Percentiles rank a stretch among this genome's conserved stretches.
Evolutionary conservation across 2,888 invertebrate genomes (phyloP).

Genomic region (Ochropleura plecta): DNA sequence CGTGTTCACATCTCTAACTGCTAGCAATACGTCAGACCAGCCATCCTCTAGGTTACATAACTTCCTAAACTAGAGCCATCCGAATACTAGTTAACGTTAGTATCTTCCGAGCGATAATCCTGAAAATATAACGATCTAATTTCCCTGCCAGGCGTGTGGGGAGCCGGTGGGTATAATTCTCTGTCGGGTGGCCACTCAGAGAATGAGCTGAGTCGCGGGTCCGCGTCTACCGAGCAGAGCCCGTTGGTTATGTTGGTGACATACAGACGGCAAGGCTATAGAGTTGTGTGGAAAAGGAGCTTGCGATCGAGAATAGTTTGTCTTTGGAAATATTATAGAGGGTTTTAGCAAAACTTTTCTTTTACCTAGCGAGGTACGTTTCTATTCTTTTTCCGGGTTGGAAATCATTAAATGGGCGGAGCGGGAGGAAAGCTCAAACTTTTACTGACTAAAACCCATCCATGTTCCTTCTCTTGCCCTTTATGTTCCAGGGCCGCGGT

Average conservation of each 20-base stretch:
- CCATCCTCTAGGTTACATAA: slow-evolving; percentile 42
- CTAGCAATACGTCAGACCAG: slow-evolving; percentile 11
- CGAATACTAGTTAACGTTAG: slow-evolving; percentile 40
- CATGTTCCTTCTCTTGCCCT: no score
- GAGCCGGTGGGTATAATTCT: slow-evolving; percentile 77
- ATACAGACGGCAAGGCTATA: slow-evolving; percentile 47
- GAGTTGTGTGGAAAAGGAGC: not conserved
- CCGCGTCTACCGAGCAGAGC: slow-evolving; percentile 70
- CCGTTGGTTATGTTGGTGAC: slow-evolving; percentile 59
- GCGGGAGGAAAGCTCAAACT: no score
- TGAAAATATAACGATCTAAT: slow-evolving; percentile 72
- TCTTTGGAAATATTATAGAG: not conserved
- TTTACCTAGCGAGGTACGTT: no score
- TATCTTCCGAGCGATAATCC: slow-evolving; percentile 64
- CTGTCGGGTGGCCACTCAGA: slow-evolving; percentile 79
- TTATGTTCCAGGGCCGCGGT: no score
- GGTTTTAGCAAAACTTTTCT: no score
- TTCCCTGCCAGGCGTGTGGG: slow-evolving; percentile 69
- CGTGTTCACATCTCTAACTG: not conserved
- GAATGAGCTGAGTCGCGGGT: slow-evolving; percentile 81
- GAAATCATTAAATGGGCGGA: no score
- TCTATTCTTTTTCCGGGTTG: no score
- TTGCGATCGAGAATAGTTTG: not conserved
- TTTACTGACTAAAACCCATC: no score
- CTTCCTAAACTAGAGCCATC: slow-evolving; percentile 40